Conservation (phyloP, 2,888 invertebrate species). For the Chalcosyrphus nemorum region DNA sequence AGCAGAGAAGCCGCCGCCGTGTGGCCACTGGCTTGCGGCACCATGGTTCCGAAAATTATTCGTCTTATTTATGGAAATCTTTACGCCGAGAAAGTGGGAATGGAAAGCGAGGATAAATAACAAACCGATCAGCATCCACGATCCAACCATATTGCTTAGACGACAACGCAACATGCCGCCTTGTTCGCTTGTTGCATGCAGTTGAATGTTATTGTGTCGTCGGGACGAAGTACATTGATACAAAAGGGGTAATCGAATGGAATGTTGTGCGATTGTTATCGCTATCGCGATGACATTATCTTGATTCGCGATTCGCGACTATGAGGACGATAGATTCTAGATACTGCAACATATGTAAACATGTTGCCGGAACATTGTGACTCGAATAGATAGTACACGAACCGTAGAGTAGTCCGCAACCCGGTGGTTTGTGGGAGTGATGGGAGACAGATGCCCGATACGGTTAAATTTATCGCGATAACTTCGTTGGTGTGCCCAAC, state of each 20-base stretch:
- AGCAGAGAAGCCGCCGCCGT: slow-evolving; percentile 27
- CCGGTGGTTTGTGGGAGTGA: slow-evolving; percentile 38
- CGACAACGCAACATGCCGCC: slow-evolving; percentile 63
- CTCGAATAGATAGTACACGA: neutral
- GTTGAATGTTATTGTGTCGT: slow-evolving; percentile 36
- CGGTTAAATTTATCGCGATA: neutral
- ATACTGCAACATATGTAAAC: slow-evolving; percentile 68
- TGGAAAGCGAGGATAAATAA: slow-evolving; percentile 64
- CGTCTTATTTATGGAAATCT: slow-evolving; percentile 70
- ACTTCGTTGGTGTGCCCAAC: slow-evolving; percentile 2
- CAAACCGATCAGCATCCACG: slow-evolving; percentile 23
- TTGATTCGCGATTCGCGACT: slow-evolving; percentile 43
- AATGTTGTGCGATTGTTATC: slow-evolving; percentile 63
- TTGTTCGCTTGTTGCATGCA: slow-evolving; percentile 33
- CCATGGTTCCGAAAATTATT: slow-evolving; percentile 52
- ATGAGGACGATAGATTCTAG: slow-evolving; percentile 63
- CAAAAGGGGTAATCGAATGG: slow-evolving; percentile 6
- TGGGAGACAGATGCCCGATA: slow-evolving; percentile 37
- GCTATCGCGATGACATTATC: slow-evolving; percentile 67
- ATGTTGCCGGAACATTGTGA: slow-evolving; percentile 68
- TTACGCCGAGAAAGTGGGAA: slow-evolving; percentile 68
- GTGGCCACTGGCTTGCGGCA: neutral
- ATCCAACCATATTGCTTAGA: slow-evolving; percentile 45
- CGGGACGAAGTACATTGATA: neutral
- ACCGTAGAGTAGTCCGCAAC: neutral